Evolutionary conservation across 1,140 invertebrate species (phyloP).

Genomic region (Camponotus vicinus): DNA sequence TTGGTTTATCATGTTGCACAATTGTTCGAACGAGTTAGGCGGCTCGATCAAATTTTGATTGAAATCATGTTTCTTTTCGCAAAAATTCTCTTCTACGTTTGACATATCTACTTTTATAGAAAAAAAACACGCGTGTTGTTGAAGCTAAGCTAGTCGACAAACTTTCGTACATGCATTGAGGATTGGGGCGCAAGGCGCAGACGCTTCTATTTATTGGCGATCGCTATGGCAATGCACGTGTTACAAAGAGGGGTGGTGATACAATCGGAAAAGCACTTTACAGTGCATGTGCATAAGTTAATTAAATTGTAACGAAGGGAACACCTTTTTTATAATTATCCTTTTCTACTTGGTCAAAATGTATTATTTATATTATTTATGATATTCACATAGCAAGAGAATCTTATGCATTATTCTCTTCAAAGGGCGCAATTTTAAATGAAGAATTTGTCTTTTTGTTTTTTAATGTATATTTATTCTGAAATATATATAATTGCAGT

Average conservation of each 20-base stretch:
- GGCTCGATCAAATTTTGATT: conserved; percentile 81
- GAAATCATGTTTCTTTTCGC: conserved; percentile 65
- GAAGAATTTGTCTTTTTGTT: background rate
- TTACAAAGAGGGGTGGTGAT: conserved; percentile 8
- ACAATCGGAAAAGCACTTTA: background rate
- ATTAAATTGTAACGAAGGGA: background rate
- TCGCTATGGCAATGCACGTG: conserved; percentile 39
- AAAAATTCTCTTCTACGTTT: conserved; percentile 13
- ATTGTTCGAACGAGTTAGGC: conserved; percentile 77
- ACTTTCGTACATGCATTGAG: conserved; percentile 1
- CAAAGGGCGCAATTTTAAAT: background rate
- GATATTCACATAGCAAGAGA: no score
- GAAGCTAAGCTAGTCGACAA: conserved; percentile 5
- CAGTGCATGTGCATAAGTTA: background rate
- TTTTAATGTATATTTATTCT: background rate
- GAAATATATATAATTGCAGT: background rate
- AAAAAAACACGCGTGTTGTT: background rate
- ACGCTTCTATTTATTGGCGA: conserved; percentile 33
- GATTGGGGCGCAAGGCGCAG: no score
- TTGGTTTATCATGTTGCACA: conserved; percentile 80
- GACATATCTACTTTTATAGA: background rate
- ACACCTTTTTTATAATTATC: background rate
- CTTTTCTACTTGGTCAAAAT: background rate
- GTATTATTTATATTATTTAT: background rate
- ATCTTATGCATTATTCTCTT: background rate